Conservation (phyloP, 2,113 vertebrate species). For the Mustela lutreola region DNA sequence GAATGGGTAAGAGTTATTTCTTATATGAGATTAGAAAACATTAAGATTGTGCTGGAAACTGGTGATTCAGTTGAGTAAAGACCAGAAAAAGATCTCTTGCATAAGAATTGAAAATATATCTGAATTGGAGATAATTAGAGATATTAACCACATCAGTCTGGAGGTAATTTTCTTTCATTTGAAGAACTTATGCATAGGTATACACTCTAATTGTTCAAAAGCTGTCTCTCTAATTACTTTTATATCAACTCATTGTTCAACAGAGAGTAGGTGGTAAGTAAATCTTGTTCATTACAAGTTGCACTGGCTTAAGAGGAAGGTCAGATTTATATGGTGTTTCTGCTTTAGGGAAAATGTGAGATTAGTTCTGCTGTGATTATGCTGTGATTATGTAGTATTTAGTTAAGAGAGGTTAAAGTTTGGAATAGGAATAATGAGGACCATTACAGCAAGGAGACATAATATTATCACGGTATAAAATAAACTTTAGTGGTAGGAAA, state of each 20-base stretch:
- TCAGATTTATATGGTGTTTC: background rate
- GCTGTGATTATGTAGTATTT: background rate
- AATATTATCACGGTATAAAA: background rate
- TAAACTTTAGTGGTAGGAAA: background rate
- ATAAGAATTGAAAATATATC: background rate
- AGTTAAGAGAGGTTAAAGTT: background rate
- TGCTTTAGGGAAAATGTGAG: background rate
- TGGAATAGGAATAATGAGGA: background rate
- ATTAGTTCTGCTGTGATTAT: background rate
- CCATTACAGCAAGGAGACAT: background rate
- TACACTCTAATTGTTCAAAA: background rate
- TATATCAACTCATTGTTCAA: background rate
- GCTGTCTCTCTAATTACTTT: constrained; percentile 7
- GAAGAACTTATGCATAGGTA: background rate
- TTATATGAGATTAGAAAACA: background rate
- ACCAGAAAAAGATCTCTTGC: background rate
- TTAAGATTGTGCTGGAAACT: background rate
- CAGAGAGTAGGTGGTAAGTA: constrained; percentile 6
- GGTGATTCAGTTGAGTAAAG: background rate
- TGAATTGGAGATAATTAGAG: background rate
- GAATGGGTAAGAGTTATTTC: background rate
- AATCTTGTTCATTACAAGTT: constrained; percentile 31
- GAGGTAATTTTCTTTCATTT: background rate
- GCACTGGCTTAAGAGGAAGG: background rate
- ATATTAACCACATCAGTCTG: background rate